Base-by-base conservation (phyloP, 1,140 invertebrate genomes). In the Pemphigus obesinymphae region DNA sequence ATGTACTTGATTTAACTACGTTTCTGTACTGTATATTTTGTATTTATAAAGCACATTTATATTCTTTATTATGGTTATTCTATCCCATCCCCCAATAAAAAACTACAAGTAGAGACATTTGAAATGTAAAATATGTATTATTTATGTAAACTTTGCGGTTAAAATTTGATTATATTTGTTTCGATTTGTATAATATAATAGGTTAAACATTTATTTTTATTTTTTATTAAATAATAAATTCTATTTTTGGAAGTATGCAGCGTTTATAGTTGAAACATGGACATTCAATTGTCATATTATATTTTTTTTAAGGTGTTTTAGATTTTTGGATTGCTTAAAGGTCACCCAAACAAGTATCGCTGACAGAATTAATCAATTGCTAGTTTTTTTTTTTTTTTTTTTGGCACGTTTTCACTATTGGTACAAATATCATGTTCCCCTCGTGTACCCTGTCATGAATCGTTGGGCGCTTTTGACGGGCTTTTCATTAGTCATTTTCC, bases 401-500 rank as follows among this genome's bases (percentile, higher is more conserved):
- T 78, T 40, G 6, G n/a, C 73, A 40, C 26, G 11, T 78, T 78
- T 68, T 58, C 73, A 37, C 31, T 5, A 17, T 31, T 58, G 73
- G 50, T 70, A 70, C 68, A 37, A 70, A 70, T 70, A 11, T n/a
- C n/a, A n/a, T n/a, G 26, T 70, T 45, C 11, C 40, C 68, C 40
- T 45, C n/a, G 3, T 66, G 31, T 34, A 2, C n/a, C n/a, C n/a
- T 37, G 13, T 26, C 11, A 6, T n/a, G 13, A 70, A 3, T 45
- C 23, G 7, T 70, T 45, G 40, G 37, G 68, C 37, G 68, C 73
- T 50, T 53, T 78, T 58, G 31, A 55, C 31, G 73, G 34, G 34
- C 5, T 78, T 78, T 58, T 50, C 73, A 78, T 78, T 78, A 78
- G 73, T 78, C 73, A 78, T 58, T 78, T 78, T 78, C 13, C 31